Evolutionary conservation across 2,888 invertebrate genomes (phyloP), one percentile per base, ranked within the genome.

Genomic region (Serrognathus titanus): DNA sequence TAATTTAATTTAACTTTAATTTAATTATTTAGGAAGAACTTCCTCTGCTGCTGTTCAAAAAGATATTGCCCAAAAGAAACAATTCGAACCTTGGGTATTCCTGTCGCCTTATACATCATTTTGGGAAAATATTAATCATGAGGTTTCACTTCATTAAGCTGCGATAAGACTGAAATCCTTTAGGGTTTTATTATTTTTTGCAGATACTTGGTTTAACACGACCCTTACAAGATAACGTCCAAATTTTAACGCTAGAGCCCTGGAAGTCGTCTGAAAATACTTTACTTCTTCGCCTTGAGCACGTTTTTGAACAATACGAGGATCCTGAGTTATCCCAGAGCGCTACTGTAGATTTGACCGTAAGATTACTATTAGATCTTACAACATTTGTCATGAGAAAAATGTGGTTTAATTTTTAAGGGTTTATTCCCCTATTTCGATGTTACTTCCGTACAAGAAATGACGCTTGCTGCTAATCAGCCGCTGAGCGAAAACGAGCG

Each of bases 191-290:
- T 45, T 37, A 48, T 16, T 45, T 16, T 16, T 64, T 67, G 7
- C 66, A 85, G 84, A 81, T 75, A 66, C 72, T 80, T 11, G 85
- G 82, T 3, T 65, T 87, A 4, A 65, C 79, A 0, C 64, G 71
- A 9, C 69, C 77, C 0, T 68, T 93, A 3, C 90, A 91, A 0
- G 72, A 78, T 24, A 88, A 88, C 40, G 75, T 92, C 0, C 87
- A 92, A 68, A 74, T 94, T 40, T 74, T 94, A 5, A 91, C 91
- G 0, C 67, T 92, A 43, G 93, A 93, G 67, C 89, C 89, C 0
- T 90, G 88, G 87, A 81, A 80, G 36, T 46, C 53, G 40, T 76
- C 78, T 0, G 61, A 62, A 35, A 73, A 78, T 0, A 79, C 80
- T 9, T 58, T 89, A 1, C 75, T 94, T 7, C 64, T 94, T 0